Conservation (phyloP, 2,113 vertebrate genomes). For the Calyptommatus sinebrachiatus region DNA sequence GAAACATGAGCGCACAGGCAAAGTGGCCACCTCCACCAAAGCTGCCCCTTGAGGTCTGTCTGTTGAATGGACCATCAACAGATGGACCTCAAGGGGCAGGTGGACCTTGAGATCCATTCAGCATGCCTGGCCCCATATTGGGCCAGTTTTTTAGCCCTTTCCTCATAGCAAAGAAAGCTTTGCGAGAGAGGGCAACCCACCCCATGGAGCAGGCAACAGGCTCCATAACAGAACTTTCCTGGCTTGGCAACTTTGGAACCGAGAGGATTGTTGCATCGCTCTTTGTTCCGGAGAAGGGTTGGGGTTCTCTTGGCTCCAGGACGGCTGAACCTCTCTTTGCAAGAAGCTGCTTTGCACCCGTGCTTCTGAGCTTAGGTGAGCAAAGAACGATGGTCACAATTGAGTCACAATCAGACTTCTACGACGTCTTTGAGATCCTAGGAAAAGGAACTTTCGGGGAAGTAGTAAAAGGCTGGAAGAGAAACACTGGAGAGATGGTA, state of each 20-base stretch:
- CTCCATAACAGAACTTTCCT: slow-evolving; percentile 24
- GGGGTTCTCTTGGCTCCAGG: slow-evolving; percentile 14
- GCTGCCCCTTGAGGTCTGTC: not conserved
- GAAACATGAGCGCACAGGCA: too few relatives aligned
- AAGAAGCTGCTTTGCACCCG: slow-evolving; percentile 1
- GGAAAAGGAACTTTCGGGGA: slow-evolving; percentile 78
- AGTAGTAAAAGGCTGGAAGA: slow-evolving; percentile 70
- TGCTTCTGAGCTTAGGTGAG: not conserved
- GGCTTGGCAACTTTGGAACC: slow-evolving; percentile 25
- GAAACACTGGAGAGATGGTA: slow-evolving; percentile 72
- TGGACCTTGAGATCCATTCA: too few relatives aligned
- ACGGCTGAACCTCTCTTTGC: not conserved
- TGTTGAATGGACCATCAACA: too few relatives aligned
- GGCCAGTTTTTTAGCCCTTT: not conserved
- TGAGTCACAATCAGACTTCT: slow-evolving; percentile 57
- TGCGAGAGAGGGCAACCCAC: not conserved
- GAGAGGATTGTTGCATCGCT: slow-evolving; percentile 13
- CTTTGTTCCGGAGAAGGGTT: not conserved
- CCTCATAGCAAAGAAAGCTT: not conserved
- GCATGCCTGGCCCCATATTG: not conserved
- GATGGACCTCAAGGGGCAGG: too few relatives aligned
- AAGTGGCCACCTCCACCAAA: not conserved
- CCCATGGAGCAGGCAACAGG: not conserved
- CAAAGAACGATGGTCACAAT: slow-evolving; percentile 58
- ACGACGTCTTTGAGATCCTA: slow-evolving; percentile 63